Base-by-base conservation (phyloP, 2,113 vertebrate genomes). In the Pionites leucogaster region DNA sequence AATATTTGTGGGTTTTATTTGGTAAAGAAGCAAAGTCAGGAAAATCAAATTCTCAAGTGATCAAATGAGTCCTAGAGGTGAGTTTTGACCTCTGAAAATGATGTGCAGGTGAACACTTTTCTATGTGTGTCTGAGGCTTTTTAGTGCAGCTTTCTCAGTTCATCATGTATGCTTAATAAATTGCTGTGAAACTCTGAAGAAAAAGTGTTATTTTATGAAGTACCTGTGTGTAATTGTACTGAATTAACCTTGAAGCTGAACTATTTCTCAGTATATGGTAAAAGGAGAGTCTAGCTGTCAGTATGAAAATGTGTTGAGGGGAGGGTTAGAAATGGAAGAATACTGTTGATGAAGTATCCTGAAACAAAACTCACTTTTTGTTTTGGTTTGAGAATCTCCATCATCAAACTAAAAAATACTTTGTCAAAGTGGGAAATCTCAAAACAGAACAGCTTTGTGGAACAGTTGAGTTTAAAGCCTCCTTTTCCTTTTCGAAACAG, bases 401-500 rank as follows among this genome's bases (percentile, higher is more conserved):
- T 79, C 8, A 9, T 72, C 90, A 67, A 76, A 17, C 57, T 55
- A 19, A 53, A 71, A 27, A 62, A 35, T 47, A 8, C 7, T 63
- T 84, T 57, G 39, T 65, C 44, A 69, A 49, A 82, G 22, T 59
- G 13, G 65, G 25, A 49, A 85, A 5, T 20, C 39, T 46, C 5
- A 37, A 2, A 37, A 60, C 57, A 18, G 7, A 74, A 13, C 16
- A 13, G 17, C 37, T 75, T 82, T 86, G 17, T 74, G 29, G 18
- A 47, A 16, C 15, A 15, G 25, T 29, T 69, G 50, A 33, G 5
- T 78, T 82, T 41, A 93, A 93, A 44, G 18, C 24, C 11, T 77
- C 6, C 29, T 62, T 81, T 27, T 85, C 4, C 3, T 62, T 85
- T 74, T 82, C 49, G 42, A 72, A 59, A 62, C 82, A 99, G 99